A percentile compares a stretch with the other conserved stretches of the same genome.
Evolutionary conservation across 2,888 invertebrate species (phyloP).

Genomic region (Sarcophaga rosellei): DNA sequence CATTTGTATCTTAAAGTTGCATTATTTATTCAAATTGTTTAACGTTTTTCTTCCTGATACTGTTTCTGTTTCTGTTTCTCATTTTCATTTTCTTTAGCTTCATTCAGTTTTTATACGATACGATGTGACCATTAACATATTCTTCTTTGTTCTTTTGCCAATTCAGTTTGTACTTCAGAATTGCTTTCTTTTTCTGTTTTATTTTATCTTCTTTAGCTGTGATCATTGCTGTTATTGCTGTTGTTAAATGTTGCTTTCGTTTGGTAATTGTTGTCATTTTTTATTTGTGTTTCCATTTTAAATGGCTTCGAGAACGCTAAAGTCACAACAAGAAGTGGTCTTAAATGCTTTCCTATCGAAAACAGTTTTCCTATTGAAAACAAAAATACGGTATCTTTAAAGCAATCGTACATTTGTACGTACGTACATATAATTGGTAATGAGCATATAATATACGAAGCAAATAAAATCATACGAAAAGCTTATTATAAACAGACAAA

Average conservation of each 20-base stretch:
- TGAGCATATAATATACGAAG: too few relatives aligned
- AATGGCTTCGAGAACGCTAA: neutral
- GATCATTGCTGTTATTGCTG: neutral
- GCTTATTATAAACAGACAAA: too few relatives aligned
- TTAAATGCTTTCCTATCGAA: neutral
- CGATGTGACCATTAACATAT: conserved; percentile 9
- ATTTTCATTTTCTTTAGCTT: conserved; percentile 1
- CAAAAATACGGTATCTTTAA: neutral
- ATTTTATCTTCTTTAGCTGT: neutral
- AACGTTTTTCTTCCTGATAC: neutral
- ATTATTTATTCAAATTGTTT: conserved; percentile 35
- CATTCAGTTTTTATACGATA: neutral
- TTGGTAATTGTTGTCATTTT: conserved; percentile 5
- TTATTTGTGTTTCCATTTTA: neutral
- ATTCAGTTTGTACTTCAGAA: too few relatives aligned
- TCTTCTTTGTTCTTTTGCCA: neutral
- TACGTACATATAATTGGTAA: too few relatives aligned
- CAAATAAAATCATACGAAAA: too few relatives aligned
- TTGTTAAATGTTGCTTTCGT: neutral
- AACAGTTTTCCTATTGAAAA: too few relatives aligned
- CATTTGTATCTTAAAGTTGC: conserved; percentile 7
- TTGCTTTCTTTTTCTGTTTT: neutral
- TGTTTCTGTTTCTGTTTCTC: neutral
- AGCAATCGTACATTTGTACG: too few relatives aligned
- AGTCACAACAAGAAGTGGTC: too few relatives aligned